These are phyloP conservation scores for Eupithecia vulgata DNA, from an alignment of 2,888 invertebrate species.

Conservation along the genomic window DNA sequence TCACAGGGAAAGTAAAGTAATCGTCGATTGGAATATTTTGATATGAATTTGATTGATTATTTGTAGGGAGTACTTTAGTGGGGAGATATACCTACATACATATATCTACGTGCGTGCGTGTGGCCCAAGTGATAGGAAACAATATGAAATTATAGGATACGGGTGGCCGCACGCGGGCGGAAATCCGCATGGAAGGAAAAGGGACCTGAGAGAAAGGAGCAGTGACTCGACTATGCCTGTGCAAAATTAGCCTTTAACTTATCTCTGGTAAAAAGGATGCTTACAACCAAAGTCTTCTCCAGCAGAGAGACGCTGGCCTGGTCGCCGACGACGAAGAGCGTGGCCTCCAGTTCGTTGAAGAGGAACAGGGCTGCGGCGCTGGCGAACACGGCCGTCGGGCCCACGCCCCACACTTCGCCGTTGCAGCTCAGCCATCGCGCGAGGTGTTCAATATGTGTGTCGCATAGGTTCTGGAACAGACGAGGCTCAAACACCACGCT, in stretches of 20 bases:
- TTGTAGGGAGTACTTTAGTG: too few species aligned
- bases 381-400: conserved; percentile 77
- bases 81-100: too few species aligned
- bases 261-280: conserved; percentile 21
- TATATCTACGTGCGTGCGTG: too few species aligned
- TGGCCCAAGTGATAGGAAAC: too few species aligned
- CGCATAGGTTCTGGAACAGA: conserved; percentile 59
- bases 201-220: background rate
- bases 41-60: too few species aligned
- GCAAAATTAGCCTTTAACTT: background rate
- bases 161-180: too few species aligned
- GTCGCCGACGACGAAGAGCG: conserved; percentile 65
- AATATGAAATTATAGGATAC: too few species aligned
- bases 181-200: too few species aligned
- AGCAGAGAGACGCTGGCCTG: conserved; percentile 61
- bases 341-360: conserved; percentile 74
- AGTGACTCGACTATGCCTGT: background rate
- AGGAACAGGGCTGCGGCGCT: conserved; percentile 78
- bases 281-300: conserved; percentile 72
- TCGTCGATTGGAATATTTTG: too few species aligned
- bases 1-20: background rate
- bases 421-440: conserved; percentile 80
- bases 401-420: conserved; percentile 77
- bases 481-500: background rate
- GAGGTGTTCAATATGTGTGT: conserved; percentile 60